A percentile compares a stretch with the other conserved stretches of the same genome.
phyloP scores from a whole-genome alignment of 2,888 invertebrate genomes.

The Parasteatoda lunata region DNA sequence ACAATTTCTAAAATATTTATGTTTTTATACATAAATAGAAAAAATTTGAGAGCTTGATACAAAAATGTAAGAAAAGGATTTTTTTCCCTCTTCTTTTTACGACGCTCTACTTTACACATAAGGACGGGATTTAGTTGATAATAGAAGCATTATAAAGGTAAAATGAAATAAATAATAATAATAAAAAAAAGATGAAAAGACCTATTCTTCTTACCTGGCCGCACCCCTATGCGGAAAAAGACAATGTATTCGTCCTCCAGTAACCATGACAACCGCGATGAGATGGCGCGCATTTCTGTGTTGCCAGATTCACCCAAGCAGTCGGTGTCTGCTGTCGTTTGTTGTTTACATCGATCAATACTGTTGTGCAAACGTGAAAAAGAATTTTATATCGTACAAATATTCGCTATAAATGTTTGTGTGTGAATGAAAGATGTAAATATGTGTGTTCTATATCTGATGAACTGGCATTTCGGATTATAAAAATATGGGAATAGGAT shows the following conservation, averaged over 20 bases:
- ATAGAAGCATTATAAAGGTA: too few relatives aligned
- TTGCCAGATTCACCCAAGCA: conserved; percentile 56
- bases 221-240: conserved; percentile 64
- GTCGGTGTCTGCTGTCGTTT: conserved; percentile 53
- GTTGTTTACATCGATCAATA: conserved; percentile 46
- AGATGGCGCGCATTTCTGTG: conserved; percentile 56
- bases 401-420: conserved; percentile 26
- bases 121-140: too few relatives aligned
- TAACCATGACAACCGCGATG: conserved; percentile 54
- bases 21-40: too few relatives aligned
- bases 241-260: conserved; percentile 50
- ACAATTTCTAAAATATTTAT: too few relatives aligned
- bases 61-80: too few relatives aligned
- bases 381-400: not conserved
- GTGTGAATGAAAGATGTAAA: conserved; percentile 6
- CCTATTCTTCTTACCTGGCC: not conserved
- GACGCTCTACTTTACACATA: too few relatives aligned
- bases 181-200: too few relatives aligned
- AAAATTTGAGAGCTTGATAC: too few relatives aligned
- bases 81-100: too few relatives aligned
- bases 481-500: conserved; percentile 29
- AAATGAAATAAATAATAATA: too few relatives aligned
- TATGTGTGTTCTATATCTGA: not conserved
- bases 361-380: conserved; percentile 5
- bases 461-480: not conserved